Evolutionary conservation across 1,140 invertebrate genomes (phyloP), one percentile per base, ranked within the genome.

Genomic region (Galleria mellonella): DNA sequence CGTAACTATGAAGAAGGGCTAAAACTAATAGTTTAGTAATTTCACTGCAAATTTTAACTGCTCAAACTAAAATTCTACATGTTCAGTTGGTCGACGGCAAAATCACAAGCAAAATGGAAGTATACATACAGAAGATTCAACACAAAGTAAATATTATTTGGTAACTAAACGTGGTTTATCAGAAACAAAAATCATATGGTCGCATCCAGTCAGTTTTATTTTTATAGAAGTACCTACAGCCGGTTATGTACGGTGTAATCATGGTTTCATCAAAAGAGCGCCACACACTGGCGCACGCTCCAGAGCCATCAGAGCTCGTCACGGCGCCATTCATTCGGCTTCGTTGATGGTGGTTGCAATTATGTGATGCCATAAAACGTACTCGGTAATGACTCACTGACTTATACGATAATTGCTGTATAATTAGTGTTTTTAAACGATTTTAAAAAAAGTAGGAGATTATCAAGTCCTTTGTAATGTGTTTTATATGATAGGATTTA

Each of bases 241-340:
- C 49, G 51, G 47, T 62, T 75, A 71, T 70, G 64, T 67, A 66
- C 53, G 58, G 68, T 68, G 72, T 76, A 74, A 76, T 76, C 71
- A 76, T 71, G 72, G 72, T 72, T 70, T 76, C 71, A 76, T 74
- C 72, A 76, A 79, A 78, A 74, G 67, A 69, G 66, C 67, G 67
- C 61, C 56, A 62, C 67, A 62, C 51, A 68, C 49, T 49, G 59
- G 60, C 61, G 54, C 59, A 51, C 43, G 17, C 17, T 23, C 17
- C 17, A 23, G 2, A 66, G 61, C 67, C 64, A 72, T 78, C 74
- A 75, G 44, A 51, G 68, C 66, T 72, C 65, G 67, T 75, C 69
- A 70, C 61, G 51, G 40, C 55, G 47, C 56, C 62, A 75, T 72
- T 72, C 72, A 70, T 59, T 65, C 50, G 52, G 35, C 45, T 42